These are phyloP conservation scores for Struthidea cinerea DNA, from an alignment of 2,113 vertebrate species.

Conservation along the genomic window DNA sequence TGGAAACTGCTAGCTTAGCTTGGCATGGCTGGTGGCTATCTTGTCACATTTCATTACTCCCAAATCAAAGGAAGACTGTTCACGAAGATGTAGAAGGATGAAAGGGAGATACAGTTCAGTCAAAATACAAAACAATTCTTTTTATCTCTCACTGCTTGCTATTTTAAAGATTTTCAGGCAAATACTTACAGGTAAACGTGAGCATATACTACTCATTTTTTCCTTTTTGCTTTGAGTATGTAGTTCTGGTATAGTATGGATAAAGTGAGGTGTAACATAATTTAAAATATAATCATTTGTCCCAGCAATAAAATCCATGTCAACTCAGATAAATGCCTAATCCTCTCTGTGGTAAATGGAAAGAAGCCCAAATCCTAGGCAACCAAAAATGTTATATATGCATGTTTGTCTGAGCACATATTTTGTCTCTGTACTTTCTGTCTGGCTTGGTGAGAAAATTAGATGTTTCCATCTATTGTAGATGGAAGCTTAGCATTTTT, in stretches of 20 bases:
- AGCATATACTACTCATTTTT: not conserved
- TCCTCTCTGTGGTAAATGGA: not conserved
- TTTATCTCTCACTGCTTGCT: not conserved
- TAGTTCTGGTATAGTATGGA: not conserved
- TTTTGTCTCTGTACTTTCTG: not conserved
- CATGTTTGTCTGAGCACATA: not conserved
- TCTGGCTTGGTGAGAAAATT: not conserved
- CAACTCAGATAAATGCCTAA: not conserved
- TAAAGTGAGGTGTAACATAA: not conserved
- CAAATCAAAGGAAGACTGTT: not conserved
- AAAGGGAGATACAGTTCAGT: not conserved
- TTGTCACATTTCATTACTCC: slow-evolving; percentile 11
- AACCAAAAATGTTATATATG: not conserved
- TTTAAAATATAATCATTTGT: not conserved
- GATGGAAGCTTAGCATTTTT: not conserved
- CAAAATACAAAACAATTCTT: not conserved
- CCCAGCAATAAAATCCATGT: not conserved
- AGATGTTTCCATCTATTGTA: not conserved
- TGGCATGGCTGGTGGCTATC: not conserved
- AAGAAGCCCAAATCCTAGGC: not conserved
- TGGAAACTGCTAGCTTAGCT: not conserved
- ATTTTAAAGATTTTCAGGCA: not conserved
- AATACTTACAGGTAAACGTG: not conserved
- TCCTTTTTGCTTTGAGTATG: not conserved
- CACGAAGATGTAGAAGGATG: not conserved